These are phyloP conservation scores for Galeopsomyia nigrocyanea DNA, from an alignment of 2,888 invertebrate species.

Conservation along the genomic window DNA sequence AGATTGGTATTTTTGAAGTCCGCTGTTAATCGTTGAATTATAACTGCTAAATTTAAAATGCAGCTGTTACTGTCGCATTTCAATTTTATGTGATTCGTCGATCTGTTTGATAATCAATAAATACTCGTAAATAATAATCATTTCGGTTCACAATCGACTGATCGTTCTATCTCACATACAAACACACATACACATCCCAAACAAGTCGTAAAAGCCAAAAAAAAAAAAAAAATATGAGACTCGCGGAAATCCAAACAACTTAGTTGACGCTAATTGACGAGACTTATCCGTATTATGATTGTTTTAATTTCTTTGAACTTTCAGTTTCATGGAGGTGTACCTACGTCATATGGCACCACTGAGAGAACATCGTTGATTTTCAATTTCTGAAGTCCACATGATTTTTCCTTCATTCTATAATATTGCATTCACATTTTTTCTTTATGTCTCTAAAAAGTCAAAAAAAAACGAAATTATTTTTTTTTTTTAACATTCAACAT, in stretches of 20 bases:
- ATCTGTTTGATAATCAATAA: too few species aligned
- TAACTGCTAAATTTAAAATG: too few species aligned
- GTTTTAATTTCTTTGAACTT: constrained; percentile 69
- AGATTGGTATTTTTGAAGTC: too few species aligned
- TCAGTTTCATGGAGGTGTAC: constrained; percentile 65
- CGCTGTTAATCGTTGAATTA: too few species aligned
- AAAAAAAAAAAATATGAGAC: constrained; percentile 12
- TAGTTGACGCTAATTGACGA: constrained; percentile 30
- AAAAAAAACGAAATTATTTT: background rate
- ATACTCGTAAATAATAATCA: background rate
- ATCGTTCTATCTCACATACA: too few species aligned
- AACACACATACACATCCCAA: too few species aligned
- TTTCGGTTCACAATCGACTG: background rate
- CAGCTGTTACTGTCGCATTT: too few species aligned
- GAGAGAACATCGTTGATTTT: constrained; percentile 63
- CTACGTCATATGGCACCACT: constrained; percentile 62
- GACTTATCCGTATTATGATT: constrained; percentile 58
- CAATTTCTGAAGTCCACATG: constrained; percentile 39
- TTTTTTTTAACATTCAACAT: background rate
- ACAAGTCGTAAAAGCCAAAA: too few species aligned
- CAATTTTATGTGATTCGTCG: too few species aligned
- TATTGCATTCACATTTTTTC: constrained; percentile 15
- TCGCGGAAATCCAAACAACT: constrained; percentile 25
- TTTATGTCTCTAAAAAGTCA: background rate
- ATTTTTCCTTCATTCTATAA: constrained; percentile 34